These are phyloP conservation scores for Seriola dumerili DNA, from an alignment of 2,113 vertebrate genomes.

Conservation along the genomic window DNA sequence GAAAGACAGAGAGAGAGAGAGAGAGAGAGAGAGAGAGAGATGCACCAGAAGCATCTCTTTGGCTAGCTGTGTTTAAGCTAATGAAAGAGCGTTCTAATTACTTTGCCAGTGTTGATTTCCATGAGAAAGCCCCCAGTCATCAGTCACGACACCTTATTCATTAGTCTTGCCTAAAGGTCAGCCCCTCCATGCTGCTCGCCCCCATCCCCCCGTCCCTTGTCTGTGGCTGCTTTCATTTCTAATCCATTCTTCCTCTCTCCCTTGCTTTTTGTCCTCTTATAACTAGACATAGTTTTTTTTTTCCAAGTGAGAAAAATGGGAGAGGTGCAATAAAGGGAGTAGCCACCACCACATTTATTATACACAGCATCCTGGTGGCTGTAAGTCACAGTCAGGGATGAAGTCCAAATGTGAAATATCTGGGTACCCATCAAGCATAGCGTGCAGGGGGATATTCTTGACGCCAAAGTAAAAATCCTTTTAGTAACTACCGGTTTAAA, in stretches of 20 bases:
- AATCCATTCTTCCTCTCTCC: constrained; percentile 46
- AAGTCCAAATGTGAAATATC: too few relatives aligned
- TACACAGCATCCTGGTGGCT: too few relatives aligned
- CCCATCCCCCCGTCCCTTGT: neutral
- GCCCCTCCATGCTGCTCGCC: constrained; percentile 4
- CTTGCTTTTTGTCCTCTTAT: constrained; percentile 31
- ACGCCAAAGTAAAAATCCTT: too few relatives aligned
- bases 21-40: neutral
- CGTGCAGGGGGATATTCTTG: too few relatives aligned
- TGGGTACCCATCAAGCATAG: too few relatives aligned
- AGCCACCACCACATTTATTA: constrained; percentile 20
- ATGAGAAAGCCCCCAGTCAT: constrained; percentile 76
- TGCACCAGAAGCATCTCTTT: constrained; percentile 54
- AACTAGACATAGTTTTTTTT: constrained; percentile 43
- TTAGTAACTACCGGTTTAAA: too few relatives aligned
- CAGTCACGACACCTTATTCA: constrained; percentile 77
- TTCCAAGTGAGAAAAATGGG: neutral
- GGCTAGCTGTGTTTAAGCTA: constrained; percentile 71
- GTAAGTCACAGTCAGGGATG: too few relatives aligned
- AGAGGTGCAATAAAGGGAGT: constrained; percentile 34
- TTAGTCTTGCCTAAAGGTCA: constrained; percentile 70
- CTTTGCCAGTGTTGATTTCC: constrained; percentile 72
- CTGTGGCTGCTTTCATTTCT: constrained; percentile 38
- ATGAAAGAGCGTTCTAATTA: constrained; percentile 77
- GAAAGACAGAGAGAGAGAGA: too few relatives aligned